These are phyloP conservation scores for Caiman crocodilus DNA, from an alignment of 2,797 vertebrate species.

Conservation along the genomic window DNA sequence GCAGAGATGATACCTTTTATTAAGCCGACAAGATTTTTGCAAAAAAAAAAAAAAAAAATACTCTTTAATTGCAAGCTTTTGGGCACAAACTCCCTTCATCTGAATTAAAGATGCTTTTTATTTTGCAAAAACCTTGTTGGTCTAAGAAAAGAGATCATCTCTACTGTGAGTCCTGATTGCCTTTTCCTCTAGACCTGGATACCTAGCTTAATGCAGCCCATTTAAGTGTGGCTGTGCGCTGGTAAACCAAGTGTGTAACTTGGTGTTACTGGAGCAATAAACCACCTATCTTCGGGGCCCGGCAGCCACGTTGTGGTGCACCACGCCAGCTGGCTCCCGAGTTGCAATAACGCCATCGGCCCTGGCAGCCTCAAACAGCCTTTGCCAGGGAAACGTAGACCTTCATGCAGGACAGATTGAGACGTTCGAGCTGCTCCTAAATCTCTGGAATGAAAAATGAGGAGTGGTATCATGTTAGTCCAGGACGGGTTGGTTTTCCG, in stretches of 20 bases:
- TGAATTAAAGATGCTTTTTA: too few species aligned
- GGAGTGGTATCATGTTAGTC: neutral
- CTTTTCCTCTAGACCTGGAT: too few species aligned
- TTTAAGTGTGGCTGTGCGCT: neutral
- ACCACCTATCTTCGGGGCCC: neutral
- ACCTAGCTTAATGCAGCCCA: neutral
- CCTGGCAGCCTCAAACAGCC: constrained; percentile 35
- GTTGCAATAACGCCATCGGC: constrained; percentile 1
- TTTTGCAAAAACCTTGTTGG: too few species aligned
- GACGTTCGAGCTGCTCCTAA: neutral
- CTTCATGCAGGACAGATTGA: constrained; percentile 24
- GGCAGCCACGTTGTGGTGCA: neutral
- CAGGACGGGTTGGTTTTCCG: neutral
- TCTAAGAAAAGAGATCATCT: too few species aligned
- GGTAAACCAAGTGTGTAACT: neutral
- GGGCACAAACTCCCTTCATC: too few species aligned
- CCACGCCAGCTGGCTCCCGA: neutral
- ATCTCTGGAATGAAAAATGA: neutral
- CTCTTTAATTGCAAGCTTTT: too few species aligned
- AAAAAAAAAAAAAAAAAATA: too few species aligned
- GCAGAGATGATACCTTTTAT: too few species aligned
- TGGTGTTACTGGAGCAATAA: neutral
- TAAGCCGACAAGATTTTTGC: too few species aligned
- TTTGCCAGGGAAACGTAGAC: constrained; percentile 34
- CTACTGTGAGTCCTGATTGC: too few species aligned